Conservation (phyloP, 2,797 vertebrate genomes). For the Merluccius polli region DNA sequence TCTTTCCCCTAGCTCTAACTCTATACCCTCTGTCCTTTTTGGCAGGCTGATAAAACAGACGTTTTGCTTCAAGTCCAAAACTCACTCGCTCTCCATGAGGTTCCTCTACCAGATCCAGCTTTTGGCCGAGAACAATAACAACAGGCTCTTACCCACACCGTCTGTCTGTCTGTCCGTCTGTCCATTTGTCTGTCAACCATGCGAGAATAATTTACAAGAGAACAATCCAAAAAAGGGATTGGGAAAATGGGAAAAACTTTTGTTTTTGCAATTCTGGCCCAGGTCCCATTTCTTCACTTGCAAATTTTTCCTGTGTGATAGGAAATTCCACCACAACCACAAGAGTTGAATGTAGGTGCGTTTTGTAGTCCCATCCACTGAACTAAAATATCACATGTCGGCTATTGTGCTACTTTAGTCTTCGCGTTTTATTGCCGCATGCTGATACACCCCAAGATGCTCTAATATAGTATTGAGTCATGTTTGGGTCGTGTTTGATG, state of each 20-base stretch:
- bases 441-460: neutral
- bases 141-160: conserved; percentile 26
- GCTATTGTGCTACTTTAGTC: neutral
- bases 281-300: neutral
- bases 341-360: neutral
- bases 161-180: conserved; percentile 32
- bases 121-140: conserved; percentile 46
- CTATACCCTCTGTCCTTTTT: conserved; percentile 41
- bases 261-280: neutral
- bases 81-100: conserved; percentile 31
- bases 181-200: conserved; percentile 26
- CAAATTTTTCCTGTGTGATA: neutral
- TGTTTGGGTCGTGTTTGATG: neutral
- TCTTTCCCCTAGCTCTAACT: conserved; percentile 31
- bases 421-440: neutral
- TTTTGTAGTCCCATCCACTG: neutral
- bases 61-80: conserved; percentile 58
- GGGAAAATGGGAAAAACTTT: too few relatives aligned
- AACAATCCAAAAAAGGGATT: neutral
- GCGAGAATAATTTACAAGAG: neutral
- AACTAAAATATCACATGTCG: neutral
- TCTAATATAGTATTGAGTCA: neutral
- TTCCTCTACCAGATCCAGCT: conserved; percentile 33
- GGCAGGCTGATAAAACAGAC: conserved; percentile 53
- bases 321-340: neutral